Base-by-base conservation (phyloP, 2,797 vertebrate species). In the Pangasius mekongensis region DNA sequence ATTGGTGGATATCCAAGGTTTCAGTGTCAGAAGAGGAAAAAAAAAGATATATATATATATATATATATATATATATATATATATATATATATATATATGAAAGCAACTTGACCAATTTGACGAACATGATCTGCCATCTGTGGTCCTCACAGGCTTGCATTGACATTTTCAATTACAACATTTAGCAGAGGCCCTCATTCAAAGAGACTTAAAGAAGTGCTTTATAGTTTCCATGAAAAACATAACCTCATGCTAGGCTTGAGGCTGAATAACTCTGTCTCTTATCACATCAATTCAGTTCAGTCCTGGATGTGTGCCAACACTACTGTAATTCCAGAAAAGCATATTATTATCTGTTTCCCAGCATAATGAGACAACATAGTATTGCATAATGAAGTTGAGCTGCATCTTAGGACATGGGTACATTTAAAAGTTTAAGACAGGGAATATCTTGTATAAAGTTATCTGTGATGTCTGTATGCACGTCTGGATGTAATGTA, bases 261-360 rank as follows among this genome's bases (percentile, higher is more conserved):
- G n/a, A n/a, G 56, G 39, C 39, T 78, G 60, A 20, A 5, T 86
- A 77, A 47, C 58, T 83, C 43, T 16, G 62, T 76, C 20, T 76
- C 13, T 81, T 85, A 56, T 76, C 58, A 47, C 47, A 43, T 56
- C 47, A 36, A n/a, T 43, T 49, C 36, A 47, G 39, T 10, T 49
- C 20, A 27, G 49, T 67, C 64, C 49, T 60, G 62, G 54, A 78
- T 77, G 14, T 52, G 22, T 49, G 71, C 22, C 62, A 22, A 22
- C n/a, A 5, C 24, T 33, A 22, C 30, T 43, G 47, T 84, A 71
- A 80, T 87, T 62, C 86, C 88, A 16, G 74, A 52, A 30, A 78
- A 54, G n/a, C 7, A 78, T n/a, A 85, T 87, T 80, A 24, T 80
- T 13, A 30, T 52, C 14, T 54, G 5, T 27, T 81, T 81, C 54